Evolutionary conservation across 2,797 vertebrate genomes (phyloP).

Genomic region (Orestias chungarensis): DNA sequence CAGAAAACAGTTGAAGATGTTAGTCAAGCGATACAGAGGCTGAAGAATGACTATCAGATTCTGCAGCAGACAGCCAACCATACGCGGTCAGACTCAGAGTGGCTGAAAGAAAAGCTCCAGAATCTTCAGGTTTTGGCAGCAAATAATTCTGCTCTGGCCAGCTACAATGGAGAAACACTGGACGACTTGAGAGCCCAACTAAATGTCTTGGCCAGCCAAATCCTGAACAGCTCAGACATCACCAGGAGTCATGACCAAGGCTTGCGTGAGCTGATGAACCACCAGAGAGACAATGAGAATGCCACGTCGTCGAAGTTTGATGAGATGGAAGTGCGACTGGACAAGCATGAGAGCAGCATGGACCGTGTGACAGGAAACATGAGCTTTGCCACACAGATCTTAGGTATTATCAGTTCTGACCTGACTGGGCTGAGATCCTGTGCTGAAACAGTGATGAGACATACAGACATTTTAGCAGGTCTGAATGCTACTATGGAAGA

Average conservation of each 20-base stretch:
- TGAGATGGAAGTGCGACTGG: slow-evolving; percentile 69
- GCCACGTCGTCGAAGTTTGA: slow-evolving; percentile 75
- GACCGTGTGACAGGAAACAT: slow-evolving; percentile 78
- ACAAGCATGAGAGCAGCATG: slow-evolving; percentile 74
- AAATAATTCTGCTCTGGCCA: slow-evolving; percentile 90
- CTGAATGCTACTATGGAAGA: slow-evolving; percentile 88
- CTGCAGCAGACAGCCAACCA: slow-evolving; percentile 92
- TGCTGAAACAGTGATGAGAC: slow-evolving; percentile 88
- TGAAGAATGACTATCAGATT: slow-evolving; percentile 93
- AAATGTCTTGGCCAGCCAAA: slow-evolving; percentile 85
- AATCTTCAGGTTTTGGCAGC: slow-evolving; percentile 89
- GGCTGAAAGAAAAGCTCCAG: slow-evolving; percentile 94
- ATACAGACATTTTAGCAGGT: slow-evolving; percentile 87
- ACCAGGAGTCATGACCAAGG: slow-evolving; percentile 81
- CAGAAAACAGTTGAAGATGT: slow-evolving; percentile 93
- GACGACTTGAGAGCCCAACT: slow-evolving; percentile 92
- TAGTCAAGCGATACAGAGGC: slow-evolving; percentile 89
- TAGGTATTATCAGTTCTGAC: slow-evolving; percentile 85
- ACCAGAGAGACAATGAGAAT: slow-evolving; percentile 78
- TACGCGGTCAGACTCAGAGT: slow-evolving; percentile 87
- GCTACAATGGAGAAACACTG: slow-evolving; percentile 90
- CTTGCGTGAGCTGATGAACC: slow-evolving; percentile 85
- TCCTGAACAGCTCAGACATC: slow-evolving; percentile 88
- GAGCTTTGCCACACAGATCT: slow-evolving; percentile 76
- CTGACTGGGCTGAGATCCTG: slow-evolving; percentile 93